phyloP scores from a whole-genome alignment of 2,888 invertebrate species.

The Drosophila stalkeri region DNA sequence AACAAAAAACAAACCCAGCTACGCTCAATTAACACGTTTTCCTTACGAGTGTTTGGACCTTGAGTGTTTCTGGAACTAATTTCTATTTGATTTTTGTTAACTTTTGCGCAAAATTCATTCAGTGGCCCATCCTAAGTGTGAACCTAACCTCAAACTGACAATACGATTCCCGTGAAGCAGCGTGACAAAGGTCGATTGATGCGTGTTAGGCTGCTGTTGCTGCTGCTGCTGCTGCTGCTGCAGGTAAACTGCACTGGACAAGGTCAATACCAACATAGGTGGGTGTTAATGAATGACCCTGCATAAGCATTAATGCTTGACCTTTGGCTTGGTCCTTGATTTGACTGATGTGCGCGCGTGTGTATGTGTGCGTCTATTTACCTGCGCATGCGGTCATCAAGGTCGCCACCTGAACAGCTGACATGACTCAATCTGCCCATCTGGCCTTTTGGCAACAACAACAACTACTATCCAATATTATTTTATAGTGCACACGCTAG shows the following conservation, averaged over 20 bases:
- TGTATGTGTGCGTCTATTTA: slow-evolving; percentile 29
- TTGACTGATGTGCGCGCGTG: slow-evolving; percentile 4
- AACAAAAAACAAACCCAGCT: background rate
- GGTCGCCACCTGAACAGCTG: slow-evolving; percentile 64
- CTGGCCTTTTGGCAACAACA: slow-evolving; percentile 3
- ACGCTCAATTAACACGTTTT: slow-evolving; percentile 1
- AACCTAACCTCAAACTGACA: slow-evolving; percentile 16
- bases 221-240: background rate
- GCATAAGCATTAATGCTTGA: slow-evolving; percentile 38
- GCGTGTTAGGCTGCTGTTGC: slow-evolving; percentile 1
- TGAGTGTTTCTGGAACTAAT: background rate
- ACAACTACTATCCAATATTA: background rate
- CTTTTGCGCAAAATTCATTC: slow-evolving; percentile 12
- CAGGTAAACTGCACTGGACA: slow-evolving; percentile 26
- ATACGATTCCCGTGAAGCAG: background rate
- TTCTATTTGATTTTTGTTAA: background rate
- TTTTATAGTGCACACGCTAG: slow-evolving; percentile 7
- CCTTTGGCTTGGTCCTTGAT: slow-evolving; percentile 51
- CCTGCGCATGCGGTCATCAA: slow-evolving; percentile 76
- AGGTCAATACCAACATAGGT: slow-evolving; percentile 28
- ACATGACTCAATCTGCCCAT: slow-evolving; percentile 53
- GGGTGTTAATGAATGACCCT: slow-evolving; percentile 36
- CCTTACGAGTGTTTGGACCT: background rate
- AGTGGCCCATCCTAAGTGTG: background rate
- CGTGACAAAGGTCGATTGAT: slow-evolving; percentile 5